Conservation (phyloP, 1,140 invertebrate species). For the Holcopasites calliopsidis region DNA sequence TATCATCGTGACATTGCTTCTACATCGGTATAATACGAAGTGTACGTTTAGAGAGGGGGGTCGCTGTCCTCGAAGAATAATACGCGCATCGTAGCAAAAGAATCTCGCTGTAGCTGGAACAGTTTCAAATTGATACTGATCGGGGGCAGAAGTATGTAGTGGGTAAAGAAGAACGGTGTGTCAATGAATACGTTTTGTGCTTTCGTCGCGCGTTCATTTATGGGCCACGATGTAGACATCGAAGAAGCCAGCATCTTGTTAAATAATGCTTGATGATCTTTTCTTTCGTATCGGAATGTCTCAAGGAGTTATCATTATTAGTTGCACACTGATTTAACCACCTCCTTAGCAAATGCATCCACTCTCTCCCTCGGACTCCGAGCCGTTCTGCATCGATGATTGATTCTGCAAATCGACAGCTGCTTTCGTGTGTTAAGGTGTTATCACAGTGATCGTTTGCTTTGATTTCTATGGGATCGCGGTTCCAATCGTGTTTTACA, state of each 20-base stretch:
- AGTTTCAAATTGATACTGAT: constrained; percentile 11
- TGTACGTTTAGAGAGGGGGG: too few relatives aligned
- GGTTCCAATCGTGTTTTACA: constrained; percentile 24
- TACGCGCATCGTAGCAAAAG: neutral
- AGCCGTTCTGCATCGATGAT: constrained; percentile 84
- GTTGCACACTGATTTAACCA: constrained; percentile 40
- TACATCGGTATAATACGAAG: neutral
- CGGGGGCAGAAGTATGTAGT: constrained; percentile 27
- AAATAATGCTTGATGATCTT: constrained; percentile 58
- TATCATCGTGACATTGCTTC: constrained; percentile 9
- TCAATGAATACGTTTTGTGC: constrained; percentile 32
- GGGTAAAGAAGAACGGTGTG: constrained; percentile 9
- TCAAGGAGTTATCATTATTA: constrained; percentile 45
- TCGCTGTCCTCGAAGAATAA: neutral
- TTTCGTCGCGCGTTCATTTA: constrained; percentile 29
- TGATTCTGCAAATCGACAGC: constrained; percentile 90
- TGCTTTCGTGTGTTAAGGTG: constrained; percentile 80
- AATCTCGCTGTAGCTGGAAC: neutral
- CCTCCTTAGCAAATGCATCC: constrained; percentile 87
- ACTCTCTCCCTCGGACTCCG: constrained; percentile 87
- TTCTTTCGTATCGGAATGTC: constrained; percentile 49
- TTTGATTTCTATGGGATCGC: neutral
- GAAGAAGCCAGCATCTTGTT: constrained; percentile 66
- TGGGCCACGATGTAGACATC: constrained; percentile 58
- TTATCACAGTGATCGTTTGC: constrained; percentile 44